Base-by-base conservation (phyloP, 92 coral and sea anemone species). In the Montipora capitata region DNA sequence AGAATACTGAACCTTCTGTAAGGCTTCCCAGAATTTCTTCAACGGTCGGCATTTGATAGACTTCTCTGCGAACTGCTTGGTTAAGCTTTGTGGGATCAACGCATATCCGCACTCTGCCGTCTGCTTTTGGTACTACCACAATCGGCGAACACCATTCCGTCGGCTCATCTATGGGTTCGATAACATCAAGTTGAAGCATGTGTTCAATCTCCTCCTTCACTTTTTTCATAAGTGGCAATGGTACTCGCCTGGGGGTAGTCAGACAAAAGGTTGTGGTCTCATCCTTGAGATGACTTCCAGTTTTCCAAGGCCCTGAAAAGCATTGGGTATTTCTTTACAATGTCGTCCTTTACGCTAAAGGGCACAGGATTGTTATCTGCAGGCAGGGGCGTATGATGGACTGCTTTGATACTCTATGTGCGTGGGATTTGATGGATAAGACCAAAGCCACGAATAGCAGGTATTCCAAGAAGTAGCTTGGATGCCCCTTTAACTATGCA, bases 301-400 rank as follows among this genome's bases (percentile, higher is more conserved):
- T 66, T 84, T 79, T 77, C 90, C 93, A 12, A 93, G 79, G 65
- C 91, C 91, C 27, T 69, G 40, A 93, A 93, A 49, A 90, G 88
- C 56, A 58, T 78, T 38, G 92, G 96, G 85, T 89, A 85, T 20
- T 62, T 51, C 65, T 93, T 72, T n/a, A 81, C 62, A 63, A 80
- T 74, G 20, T 71, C 68, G 16, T 80, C 88, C 72, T 86, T 91
- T 76, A 61, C 13, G 17, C 64, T 39, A 7, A 9, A 62, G 35
- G 61, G 35, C n/a, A 63, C 49, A 27, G 57, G 61, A 38, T 3
- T 3, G 9, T 17, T 72, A 56, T 5, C 44, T 5, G 48, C 12
- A 18, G 43, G 62, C n/a, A 15, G 16, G 3, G 61, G 56, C 54
- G 8, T 68, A 7, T 70, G 43, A 2, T 77, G 27, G 77, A 89